phyloP scores from a whole-genome alignment of 2,888 invertebrate species.

The Eurytoma adleriae region DNA sequence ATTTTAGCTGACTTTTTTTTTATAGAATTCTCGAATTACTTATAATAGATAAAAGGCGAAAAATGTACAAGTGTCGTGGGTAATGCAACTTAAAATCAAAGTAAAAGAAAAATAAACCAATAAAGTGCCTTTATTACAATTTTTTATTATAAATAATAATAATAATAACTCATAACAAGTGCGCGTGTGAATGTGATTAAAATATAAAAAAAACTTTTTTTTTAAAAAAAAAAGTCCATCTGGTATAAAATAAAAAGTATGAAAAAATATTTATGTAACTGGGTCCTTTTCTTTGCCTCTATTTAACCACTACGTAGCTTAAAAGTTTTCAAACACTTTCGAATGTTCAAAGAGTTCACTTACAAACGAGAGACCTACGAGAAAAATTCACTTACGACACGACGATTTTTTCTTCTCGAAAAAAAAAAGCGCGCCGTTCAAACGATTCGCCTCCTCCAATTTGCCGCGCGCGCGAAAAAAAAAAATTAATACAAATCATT shows the following conservation, averaged over 20 bases:
- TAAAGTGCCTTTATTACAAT: conserved; percentile 29
- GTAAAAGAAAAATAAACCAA: conserved; percentile 26
- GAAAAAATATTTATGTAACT: conserved; percentile 35
- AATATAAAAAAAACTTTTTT: conserved; percentile 5
- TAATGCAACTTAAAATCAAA: conserved; percentile 26
- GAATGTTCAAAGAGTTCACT: conserved; percentile 4
- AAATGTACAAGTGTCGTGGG: conserved; percentile 1
- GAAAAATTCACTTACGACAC: conserved; percentile 6
- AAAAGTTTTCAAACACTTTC: conserved; percentile 25
- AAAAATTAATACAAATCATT: no score
- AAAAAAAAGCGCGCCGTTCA: not conserved
- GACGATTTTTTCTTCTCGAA: not conserved
- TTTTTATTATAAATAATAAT: conserved; percentile 33
- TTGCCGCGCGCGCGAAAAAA: not conserved
- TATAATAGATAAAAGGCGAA: not conserved
- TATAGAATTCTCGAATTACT: no score
- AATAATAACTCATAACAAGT: conserved; percentile 28
- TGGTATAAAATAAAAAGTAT: not conserved
- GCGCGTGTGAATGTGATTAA: conserved; percentile 13
- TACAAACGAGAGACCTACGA: conserved; percentile 21
- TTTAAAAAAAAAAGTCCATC: not conserved
- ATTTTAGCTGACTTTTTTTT: no score
- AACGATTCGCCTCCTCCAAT: not conserved
- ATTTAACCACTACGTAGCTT: conserved; percentile 34
- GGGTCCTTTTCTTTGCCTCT: conserved; percentile 2